Evolutionary conservation across 2,113 vertebrate species (phyloP), one percentile per base, ranked within the genome.

Genomic region (Syrrhaptes paradoxus): DNA sequence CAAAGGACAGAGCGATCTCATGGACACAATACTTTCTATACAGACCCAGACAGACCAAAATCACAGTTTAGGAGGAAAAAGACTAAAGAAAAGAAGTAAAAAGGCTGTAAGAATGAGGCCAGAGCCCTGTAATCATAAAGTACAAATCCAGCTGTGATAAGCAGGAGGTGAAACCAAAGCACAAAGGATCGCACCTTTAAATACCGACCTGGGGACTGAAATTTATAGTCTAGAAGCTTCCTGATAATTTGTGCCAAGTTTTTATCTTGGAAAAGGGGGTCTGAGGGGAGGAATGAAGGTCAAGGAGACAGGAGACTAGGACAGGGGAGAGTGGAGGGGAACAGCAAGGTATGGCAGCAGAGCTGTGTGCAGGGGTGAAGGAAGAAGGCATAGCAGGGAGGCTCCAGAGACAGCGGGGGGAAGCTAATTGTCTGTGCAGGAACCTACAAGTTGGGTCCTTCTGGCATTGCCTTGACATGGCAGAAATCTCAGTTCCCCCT

Each of bases 31-130:
- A 62, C 31, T 81, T 90, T 90, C 68, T 62, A 68, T 45, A 66
- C 12, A 66, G 17, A 77, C 13, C 32, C 65, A 84, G 14, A 14
- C 48, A 76, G 59, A 84, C 10, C 55, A 90, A 48, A 81, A 81
- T 36, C 36, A 89, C 31, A 80, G 26, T 67, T 96, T 45, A 68
- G 45, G 36, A 83, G 24, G 41, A 72, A 74, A 92, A 80, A 72
- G 10, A 79, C 49, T 72, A 38, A 32, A 91, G 38, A 48, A 61
- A 72, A 63, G 65, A 57, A 93, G 81, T 15, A 81, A 86, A 88
- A 88, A 25, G 38, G 21, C 48, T 87, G 17, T 31, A 88, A 71
- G 51, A 97, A 94, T 61, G 88, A 90, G 89, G 85, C 45, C 73
- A 90, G 38, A 96, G n/a, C 11, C 51, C 38, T 51, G 13, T 57